Evolutionary conservation across 2,797 vertebrate species (phyloP).

Genomic region (Parauchenoglanis punctatus): DNA sequence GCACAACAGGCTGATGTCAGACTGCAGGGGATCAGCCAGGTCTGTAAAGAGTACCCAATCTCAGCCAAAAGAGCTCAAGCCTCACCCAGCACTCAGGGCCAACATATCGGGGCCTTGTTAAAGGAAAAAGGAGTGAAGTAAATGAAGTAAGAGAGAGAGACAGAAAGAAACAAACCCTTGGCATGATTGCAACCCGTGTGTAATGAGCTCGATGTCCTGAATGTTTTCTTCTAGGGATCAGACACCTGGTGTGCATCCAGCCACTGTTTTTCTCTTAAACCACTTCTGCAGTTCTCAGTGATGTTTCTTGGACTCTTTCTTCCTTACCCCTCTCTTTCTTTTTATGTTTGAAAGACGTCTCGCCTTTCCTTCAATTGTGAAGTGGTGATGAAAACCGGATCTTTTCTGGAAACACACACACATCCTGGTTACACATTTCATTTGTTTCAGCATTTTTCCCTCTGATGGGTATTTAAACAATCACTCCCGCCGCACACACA

Average conservation of each 20-base stretch:
- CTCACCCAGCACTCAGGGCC: constrained; percentile 29
- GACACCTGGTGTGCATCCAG: constrained; percentile 6
- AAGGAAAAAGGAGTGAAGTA: constrained; percentile 33
- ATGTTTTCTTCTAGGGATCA: constrained; percentile 3
- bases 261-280: background rate
- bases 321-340: background rate
- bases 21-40: constrained; percentile 60
- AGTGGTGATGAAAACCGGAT: constrained; percentile 4
- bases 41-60: constrained; percentile 56
- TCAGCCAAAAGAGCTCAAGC: constrained; percentile 42
- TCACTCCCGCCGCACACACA: constrained; percentile 12
- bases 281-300: background rate
- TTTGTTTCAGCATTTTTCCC: background rate
- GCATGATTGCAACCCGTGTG: background rate
- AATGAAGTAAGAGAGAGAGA: constrained; percentile 33
- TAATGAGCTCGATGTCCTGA: background rate
- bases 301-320: constrained; percentile 8
- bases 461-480: constrained; percentile 25
- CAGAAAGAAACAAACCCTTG: background rate
- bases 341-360: background rate
- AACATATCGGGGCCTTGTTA: constrained; percentile 45
- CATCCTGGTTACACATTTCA: constrained; percentile 31
- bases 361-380: constrained; percentile 28
- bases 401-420: constrained; percentile 4
- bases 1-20: constrained; percentile 60